phyloP scores from a whole-genome alignment of 2,888 invertebrate genomes.

The Amphimallon solstitiale region DNA sequence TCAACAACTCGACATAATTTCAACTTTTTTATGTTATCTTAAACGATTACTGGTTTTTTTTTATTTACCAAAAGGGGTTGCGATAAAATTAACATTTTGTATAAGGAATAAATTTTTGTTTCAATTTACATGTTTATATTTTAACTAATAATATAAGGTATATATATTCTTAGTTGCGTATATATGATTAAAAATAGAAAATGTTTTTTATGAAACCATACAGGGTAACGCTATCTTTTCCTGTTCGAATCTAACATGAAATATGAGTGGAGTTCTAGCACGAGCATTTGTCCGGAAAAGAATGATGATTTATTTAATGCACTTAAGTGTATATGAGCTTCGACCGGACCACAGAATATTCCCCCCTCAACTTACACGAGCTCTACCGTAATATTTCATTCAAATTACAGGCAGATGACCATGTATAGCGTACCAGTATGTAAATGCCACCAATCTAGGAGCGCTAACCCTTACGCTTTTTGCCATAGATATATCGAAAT shows the following conservation, averaged over 20 bases:
- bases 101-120: too few species aligned
- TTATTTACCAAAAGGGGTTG: too few species aligned
- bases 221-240: conserved; percentile 16
- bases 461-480: conserved; percentile 58
- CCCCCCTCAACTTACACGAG: conserved; percentile 1
- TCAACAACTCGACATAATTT: too few species aligned
- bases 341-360: conserved; percentile 15
- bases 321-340: conserved; percentile 22
- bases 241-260: conserved; percentile 1
- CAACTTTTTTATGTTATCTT: too few species aligned
- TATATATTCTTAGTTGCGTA: conserved; percentile 19
- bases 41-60: too few species aligned
- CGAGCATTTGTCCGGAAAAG: conserved; percentile 23
- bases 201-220: conserved; percentile 31
- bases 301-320: conserved; percentile 27
- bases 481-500: conserved; percentile 51
- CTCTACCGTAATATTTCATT: conserved; percentile 21
- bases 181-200: conserved; percentile 49
- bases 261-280: neutral
- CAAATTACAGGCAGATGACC: conserved; percentile 34
- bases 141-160: too few species aligned
- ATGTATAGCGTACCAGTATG: conserved; percentile 30
- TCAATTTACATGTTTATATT: too few species aligned
- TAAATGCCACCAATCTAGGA: conserved; percentile 28
- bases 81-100: too few species aligned